Evolutionary conservation across 2,888 invertebrate genomes (phyloP).

Genomic region (Zygogramma bicolorata): DNA sequence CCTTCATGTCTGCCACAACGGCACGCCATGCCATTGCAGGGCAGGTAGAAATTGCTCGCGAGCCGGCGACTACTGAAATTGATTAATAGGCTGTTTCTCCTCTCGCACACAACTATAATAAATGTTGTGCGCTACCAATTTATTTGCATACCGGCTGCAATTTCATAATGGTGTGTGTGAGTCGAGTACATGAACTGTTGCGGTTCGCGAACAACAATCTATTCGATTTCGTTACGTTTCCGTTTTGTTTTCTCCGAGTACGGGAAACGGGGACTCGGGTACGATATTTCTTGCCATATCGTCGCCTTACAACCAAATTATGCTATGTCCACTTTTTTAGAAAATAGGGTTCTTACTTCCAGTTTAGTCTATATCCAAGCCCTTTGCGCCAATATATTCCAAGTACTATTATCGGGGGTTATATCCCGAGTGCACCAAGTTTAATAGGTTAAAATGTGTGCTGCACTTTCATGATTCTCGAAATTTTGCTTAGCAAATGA

Average conservation of each 20-base stretch:
- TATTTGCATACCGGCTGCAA: constrained; percentile 39
- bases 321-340: too few relatives aligned
- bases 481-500: too few relatives aligned
- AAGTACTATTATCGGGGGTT: too few relatives aligned
- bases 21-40: constrained; percentile 17
- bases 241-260: constrained; percentile 21
- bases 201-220: background rate
- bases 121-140: constrained; percentile 39
- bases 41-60: constrained; percentile 27
- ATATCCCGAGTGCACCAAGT: too few relatives aligned
- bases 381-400: too few relatives aligned
- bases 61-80: constrained; percentile 16
- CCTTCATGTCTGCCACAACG: constrained; percentile 20
- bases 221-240: background rate
- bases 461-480: too few relatives aligned
- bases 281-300: too few relatives aligned
- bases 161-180: constrained; percentile 30
- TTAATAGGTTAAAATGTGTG: too few relatives aligned
- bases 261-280: background rate
- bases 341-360: too few relatives aligned
- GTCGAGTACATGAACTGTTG: constrained; percentile 10
- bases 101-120: constrained; percentile 16
- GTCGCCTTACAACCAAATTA: too few relatives aligned
- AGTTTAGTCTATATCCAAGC: too few relatives aligned
- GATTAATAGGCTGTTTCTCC: constrained; percentile 25